Conservation (phyloP, 1,140 invertebrate genomes). For the Drosophila pachea region DNA sequence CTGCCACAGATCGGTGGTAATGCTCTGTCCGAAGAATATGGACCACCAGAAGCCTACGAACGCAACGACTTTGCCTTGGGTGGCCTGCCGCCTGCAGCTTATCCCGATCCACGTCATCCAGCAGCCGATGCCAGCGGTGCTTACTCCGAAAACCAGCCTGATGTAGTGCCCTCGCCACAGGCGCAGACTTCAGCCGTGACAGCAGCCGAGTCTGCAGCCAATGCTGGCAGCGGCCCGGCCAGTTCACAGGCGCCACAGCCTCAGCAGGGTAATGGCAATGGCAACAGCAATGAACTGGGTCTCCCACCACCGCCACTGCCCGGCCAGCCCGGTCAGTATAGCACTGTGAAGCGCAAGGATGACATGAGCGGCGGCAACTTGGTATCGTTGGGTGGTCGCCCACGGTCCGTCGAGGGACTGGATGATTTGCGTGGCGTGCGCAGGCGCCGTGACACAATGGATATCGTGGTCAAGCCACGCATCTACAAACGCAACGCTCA, state of each 20-base stretch:
- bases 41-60: constrained; percentile 82
- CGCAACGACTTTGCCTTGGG: constrained; percentile 87
- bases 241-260: constrained; percentile 84
- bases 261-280: constrained; percentile 31
- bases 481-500: constrained; percentile 92
- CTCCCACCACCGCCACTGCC: constrained; percentile 89
- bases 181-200: constrained; percentile 82
- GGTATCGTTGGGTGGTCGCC: constrained; percentile 89
- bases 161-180: constrained; percentile 88
- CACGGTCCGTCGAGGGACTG: constrained; percentile 87
- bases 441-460: constrained; percentile 82
- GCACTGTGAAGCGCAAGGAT: constrained; percentile 89
- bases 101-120: constrained; percentile 90
- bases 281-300: constrained; percentile 82
- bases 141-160: constrained; percentile 89
- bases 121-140: constrained; percentile 86
- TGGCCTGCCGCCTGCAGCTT: constrained; percentile 86
- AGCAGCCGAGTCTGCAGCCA: constrained; percentile 62
- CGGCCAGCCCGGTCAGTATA: constrained; percentile 85
- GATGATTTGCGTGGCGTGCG: constrained; percentile 85
- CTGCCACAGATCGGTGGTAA: constrained; percentile 82
- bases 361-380: constrained; percentile 88
- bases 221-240: constrained; percentile 77
- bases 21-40: constrained; percentile 83
- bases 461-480: constrained; percentile 82